Evolutionary conservation across 2,113 vertebrate species (phyloP).

Genomic region (Chitala chitala): DNA sequence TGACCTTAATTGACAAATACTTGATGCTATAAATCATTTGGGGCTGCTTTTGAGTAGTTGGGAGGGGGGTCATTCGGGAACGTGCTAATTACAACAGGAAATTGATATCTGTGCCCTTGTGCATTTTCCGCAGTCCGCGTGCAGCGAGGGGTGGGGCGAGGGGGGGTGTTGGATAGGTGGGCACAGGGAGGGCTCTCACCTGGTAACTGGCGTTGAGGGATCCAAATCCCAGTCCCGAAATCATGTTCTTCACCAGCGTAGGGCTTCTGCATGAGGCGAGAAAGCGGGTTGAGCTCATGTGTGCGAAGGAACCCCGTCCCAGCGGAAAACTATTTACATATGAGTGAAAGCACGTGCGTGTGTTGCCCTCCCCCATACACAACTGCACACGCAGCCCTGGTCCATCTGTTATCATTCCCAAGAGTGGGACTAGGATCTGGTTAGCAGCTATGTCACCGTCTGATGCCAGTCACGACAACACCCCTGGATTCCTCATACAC

Average conservation of each 20-base stretch:
- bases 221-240: constrained; percentile 94
- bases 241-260: constrained; percentile 98
- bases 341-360: no score
- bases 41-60: constrained; percentile 34
- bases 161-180: background rate
- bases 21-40: constrained; percentile 66
- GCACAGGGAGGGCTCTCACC: constrained; percentile 59
- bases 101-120: constrained; percentile 69
- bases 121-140: constrained; percentile 36
- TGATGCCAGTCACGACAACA: constrained; percentile 20
- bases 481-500: constrained; percentile 28
- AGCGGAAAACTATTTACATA: no score
- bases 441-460: constrained; percentile 6
- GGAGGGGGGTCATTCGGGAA: constrained; percentile 57
- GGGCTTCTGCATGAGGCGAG: constrained; percentile 73
- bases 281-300: background rate
- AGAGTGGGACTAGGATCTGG: constrained; percentile 19
- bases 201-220: constrained; percentile 97
- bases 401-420: constrained; percentile 1
- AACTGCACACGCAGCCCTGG: background rate
- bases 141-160: constrained; percentile 4
- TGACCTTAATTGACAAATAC: constrained; percentile 75
- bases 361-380: background rate
- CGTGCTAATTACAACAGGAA: constrained; percentile 71
- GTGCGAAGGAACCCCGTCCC: background rate